phyloP scores from a whole-genome alignment of 1,140 invertebrate genomes.

The Ostrea denselamellosa region DNA sequence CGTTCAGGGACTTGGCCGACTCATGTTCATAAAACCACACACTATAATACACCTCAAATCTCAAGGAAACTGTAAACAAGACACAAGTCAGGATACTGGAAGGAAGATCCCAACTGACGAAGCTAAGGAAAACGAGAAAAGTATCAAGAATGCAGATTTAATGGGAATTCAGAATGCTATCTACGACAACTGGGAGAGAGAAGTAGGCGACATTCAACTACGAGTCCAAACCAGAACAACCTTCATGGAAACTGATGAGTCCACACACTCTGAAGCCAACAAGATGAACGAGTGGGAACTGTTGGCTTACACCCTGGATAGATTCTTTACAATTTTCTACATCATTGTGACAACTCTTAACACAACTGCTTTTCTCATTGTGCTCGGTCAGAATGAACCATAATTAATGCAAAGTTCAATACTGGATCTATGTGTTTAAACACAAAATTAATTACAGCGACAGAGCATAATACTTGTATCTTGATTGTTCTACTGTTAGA shows the following conservation, averaged over 20 bases:
- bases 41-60: not conserved
- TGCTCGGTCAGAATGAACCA: not conserved
- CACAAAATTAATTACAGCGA: no score
- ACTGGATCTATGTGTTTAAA: not conserved
- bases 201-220: not conserved
- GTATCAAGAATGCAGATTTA: not conserved
- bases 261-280: not conserved
- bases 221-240: not conserved
- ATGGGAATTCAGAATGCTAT: not conserved
- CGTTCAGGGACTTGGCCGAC: not conserved
- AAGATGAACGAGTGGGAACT: conserved; percentile 16
- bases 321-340: not conserved
- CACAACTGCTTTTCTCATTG: not conserved
- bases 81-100: not conserved
- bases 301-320: not conserved
- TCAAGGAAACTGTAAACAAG: not conserved
- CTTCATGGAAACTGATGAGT: not conserved
- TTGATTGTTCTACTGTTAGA: no score
- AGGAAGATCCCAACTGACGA: not conserved
- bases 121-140: not conserved
- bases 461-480: no score
- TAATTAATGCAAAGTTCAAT: not conserved
- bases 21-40: not conserved
- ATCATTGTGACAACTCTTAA: not conserved
- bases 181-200: not conserved